Percentiles rank a stretch among this genome's conserved stretches.
Evolutionary conservation across 2,113 vertebrate species (phyloP).

Genomic region (Centrocercus urophasianus): DNA sequence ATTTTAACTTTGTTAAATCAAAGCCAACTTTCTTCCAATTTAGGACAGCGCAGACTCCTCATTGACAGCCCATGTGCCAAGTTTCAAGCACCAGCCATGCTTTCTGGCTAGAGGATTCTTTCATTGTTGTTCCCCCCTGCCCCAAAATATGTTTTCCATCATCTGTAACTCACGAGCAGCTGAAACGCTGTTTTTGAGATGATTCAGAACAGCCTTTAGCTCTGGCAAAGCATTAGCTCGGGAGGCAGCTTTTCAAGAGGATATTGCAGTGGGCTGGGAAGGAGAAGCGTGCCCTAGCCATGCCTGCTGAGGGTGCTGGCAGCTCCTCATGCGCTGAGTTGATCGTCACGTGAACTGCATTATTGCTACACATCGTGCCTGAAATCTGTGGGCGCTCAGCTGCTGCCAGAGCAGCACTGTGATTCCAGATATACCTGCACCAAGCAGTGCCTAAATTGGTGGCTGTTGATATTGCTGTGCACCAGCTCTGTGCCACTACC

Average conservation of each 20-base stretch:
- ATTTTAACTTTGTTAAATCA: slow-evolving; percentile 38
- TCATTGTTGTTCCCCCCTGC: background rate
- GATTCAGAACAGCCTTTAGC: background rate
- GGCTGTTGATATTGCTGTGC: background rate
- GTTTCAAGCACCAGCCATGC: background rate
- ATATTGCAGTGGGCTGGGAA: background rate
- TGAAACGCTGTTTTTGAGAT: slow-evolving; percentile 13
- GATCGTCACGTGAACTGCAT: background rate
- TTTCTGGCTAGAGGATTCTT: background rate
- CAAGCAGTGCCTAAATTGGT: background rate
- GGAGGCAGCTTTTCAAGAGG: background rate
- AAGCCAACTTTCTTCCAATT: slow-evolving; percentile 1
- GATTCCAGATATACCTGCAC: background rate
- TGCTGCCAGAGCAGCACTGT: background rate
- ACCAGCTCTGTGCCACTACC: rapidly evolving
- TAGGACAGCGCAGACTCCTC: background rate
- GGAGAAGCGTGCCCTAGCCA: rapidly evolving
- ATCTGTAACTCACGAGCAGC: background rate
- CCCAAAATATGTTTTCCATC: background rate
- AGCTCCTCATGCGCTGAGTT: background rate
- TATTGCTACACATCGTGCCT: background rate
- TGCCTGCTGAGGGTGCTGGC: background rate
- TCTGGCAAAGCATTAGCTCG: background rate
- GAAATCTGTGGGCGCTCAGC: background rate
- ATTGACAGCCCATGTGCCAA: background rate